Evolutionary conservation across 2,113 vertebrate genomes (phyloP).

Genomic region (Epinephelus lanceolatus): DNA sequence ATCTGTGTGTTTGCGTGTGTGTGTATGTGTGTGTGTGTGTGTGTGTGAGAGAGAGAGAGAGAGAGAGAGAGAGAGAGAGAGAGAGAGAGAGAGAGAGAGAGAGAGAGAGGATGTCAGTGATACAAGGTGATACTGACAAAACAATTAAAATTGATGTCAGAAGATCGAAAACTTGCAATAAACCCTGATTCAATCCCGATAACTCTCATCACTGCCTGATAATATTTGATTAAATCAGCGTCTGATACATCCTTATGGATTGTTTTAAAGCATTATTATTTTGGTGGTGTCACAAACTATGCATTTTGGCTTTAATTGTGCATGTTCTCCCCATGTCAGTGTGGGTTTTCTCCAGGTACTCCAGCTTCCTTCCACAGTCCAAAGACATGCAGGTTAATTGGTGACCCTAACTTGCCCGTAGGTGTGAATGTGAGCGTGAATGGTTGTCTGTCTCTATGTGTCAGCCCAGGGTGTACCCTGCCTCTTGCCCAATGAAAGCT

Average conservation of each 20-base stretch:
- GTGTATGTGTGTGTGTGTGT: conserved; percentile 2
- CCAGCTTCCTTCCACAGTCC: no score
- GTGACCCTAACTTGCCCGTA: no score
- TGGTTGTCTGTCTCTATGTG: no score
- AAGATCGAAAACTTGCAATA: conserved; percentile 26
- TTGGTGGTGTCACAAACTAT: background rate
- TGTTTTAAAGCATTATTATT: background rate
- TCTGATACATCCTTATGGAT: background rate
- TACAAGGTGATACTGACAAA: conserved; percentile 21
- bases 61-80: no score
- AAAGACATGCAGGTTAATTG: no score
- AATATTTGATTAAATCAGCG: conserved; percentile 33
- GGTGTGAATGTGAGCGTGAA: no score
- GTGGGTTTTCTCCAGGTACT: no score
- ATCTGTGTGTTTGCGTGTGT: conserved; percentile 8
- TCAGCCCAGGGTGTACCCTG: no score
- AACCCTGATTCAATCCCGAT: conserved; percentile 25
- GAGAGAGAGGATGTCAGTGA: no score
- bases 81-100: background rate
- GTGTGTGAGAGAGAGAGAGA: background rate
- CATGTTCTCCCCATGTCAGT: no score
- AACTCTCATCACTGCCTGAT: background rate
- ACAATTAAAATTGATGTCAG: conserved; percentile 40
- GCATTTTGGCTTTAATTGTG: background rate
- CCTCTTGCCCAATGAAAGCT: no score